Percentiles rank a stretch among this genome's conserved stretches.
Evolutionary conservation across 2,888 invertebrate species (phyloP).

Genomic region (Cheilosia variabilis): DNA sequence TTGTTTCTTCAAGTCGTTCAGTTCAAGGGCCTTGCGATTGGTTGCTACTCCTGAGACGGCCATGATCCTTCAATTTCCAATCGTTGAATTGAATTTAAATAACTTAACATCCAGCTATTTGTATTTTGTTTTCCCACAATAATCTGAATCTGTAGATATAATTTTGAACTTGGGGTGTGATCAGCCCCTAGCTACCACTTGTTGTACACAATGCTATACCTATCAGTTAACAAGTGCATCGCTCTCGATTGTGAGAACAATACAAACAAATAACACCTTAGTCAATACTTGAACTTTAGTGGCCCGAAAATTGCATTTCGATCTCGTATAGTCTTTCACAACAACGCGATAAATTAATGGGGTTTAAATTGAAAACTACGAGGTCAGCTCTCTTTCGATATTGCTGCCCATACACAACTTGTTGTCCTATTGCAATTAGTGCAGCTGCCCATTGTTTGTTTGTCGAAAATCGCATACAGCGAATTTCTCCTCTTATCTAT

Average conservation of each 20-base stretch:
- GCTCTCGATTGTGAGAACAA: not conserved
- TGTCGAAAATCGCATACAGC: slow-evolving; percentile 17
- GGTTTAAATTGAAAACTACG: not conserved
- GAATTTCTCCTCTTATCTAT: not conserved
- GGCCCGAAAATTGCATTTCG: slow-evolving; percentile 26
- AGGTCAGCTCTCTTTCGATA: too few relatives aligned
- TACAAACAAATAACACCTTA: not conserved
- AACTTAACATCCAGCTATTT: not conserved
- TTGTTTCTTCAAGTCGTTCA: too few relatives aligned
- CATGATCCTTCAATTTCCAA: not conserved
- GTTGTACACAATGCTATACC: not conserved
- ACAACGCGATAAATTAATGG: not conserved
- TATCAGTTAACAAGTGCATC: slow-evolving; percentile 16
- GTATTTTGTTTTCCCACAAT: not conserved
- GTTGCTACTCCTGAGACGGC: not conserved
- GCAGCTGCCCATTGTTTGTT: slow-evolving; percentile 11
- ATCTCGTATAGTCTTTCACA: slow-evolving; percentile 9
- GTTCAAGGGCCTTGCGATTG: not conserved
- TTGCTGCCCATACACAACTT: too few relatives aligned
- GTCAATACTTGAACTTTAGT: slow-evolving; percentile 21
- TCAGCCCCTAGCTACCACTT: not conserved
- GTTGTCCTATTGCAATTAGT: slow-evolving; percentile 4
- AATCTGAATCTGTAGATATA: not conserved
- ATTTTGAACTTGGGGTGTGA: not conserved
- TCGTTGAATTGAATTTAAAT: not conserved